Percentiles rank a stretch among this genome's conserved stretches.
These are phyloP conservation scores for Miichthys miiuy DNA, from an alignment of 2,797 vertebrate genomes.

Conservation along the genomic window DNA sequence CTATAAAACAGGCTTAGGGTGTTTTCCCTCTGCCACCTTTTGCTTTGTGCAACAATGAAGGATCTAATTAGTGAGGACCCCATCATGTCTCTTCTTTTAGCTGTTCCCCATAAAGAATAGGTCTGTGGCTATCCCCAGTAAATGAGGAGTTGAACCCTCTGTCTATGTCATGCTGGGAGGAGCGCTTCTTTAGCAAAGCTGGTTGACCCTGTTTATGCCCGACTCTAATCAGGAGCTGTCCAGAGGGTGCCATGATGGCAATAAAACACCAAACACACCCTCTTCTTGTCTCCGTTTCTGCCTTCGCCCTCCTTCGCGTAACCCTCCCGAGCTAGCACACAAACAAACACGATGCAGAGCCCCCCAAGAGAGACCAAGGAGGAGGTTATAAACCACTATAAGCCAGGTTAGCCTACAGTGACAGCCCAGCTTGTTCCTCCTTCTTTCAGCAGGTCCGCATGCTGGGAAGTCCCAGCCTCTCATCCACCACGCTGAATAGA, in stretches of 20 bases:
- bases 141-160: constrained; percentile 60
- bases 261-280: constrained; percentile 74
- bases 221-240: constrained; percentile 84
- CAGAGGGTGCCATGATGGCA: constrained; percentile 79
- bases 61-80: constrained; percentile 75
- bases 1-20: constrained; percentile 66
- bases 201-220: constrained; percentile 76
- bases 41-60: constrained; percentile 64
- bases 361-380: constrained; percentile 60
- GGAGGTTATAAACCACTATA: constrained; percentile 83
- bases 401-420: constrained; percentile 71
- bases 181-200: constrained; percentile 68
- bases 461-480: constrained; percentile 76
- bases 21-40: constrained; percentile 50
- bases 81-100: constrained; percentile 69
- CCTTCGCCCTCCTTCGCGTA: constrained; percentile 36
- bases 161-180: constrained; percentile 62
- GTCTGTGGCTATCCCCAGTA: constrained; percentile 62
- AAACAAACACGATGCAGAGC: constrained; percentile 34
- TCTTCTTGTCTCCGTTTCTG: constrained; percentile 53
- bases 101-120: constrained; percentile 61
- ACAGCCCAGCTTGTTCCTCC: constrained; percentile 80
- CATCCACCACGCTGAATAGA: constrained; percentile 78
- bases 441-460: constrained; percentile 83
- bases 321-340: constrained; percentile 26